Conservation (phyloP, 2,888 invertebrate genomes). For the Brachyptera risi region DNA sequence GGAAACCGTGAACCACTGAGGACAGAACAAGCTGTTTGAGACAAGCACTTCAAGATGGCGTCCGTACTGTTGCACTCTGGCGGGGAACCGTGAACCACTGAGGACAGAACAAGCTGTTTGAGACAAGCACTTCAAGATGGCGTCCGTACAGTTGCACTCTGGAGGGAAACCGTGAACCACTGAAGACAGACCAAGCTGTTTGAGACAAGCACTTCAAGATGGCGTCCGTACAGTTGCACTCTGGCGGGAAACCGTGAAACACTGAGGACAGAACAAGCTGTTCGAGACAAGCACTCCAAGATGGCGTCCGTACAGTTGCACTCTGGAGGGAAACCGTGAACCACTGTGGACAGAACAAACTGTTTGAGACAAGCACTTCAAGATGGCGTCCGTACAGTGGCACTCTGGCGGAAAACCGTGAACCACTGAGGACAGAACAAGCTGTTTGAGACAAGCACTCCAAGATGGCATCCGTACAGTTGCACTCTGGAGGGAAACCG, state of each 20-base stretch:
- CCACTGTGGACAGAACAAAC: conserved; percentile 38
- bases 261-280: too few species aligned
- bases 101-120: too few species aligned
- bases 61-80: conserved; percentile 36
- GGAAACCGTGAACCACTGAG: conserved; percentile 37
- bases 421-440: conserved; percentile 38
- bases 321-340: conserved; percentile 33
- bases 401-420: conserved; percentile 33
- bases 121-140: conserved; percentile 36
- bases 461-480: conserved; percentile 38
- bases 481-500: conserved; percentile 33
- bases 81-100: conserved; percentile 37
- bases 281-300: too few species aligned
- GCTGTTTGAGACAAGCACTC: too few species aligned
- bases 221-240: conserved; percentile 37
- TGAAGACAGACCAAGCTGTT: too few species aligned
- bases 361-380: too few species aligned
- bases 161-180: conserved; percentile 36
- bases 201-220: too few species aligned
- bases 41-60: conserved; percentile 35
- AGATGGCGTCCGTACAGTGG: conserved; percentile 38
- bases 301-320: conserved; percentile 38
- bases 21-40: too few species aligned
- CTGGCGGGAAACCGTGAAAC: conserved; percentile 33
- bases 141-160: conserved; percentile 36